Percentiles rank a stretch among this genome's conserved stretches.
These are phyloP conservation scores for Melipona beecheii DNA, from an alignment of 2,888 invertebrate genomes.

Conservation along the genomic window DNA sequence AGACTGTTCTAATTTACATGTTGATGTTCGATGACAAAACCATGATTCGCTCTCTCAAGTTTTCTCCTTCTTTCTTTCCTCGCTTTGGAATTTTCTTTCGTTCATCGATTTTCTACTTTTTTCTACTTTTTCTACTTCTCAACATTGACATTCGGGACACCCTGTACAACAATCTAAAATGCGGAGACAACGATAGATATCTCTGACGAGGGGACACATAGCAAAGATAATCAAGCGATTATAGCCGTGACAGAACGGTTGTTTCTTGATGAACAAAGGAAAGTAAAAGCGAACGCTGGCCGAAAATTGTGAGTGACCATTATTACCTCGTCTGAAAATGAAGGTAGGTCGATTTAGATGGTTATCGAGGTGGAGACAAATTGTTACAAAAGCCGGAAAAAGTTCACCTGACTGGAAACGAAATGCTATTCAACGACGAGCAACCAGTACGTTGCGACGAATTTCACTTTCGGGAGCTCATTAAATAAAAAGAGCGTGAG, in stretches of 20 bases:
- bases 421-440: neutral
- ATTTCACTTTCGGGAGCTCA: too few relatives aligned
- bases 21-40: too few relatives aligned
- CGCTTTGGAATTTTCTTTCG: too few relatives aligned
- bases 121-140: too few relatives aligned
- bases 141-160: too few relatives aligned
- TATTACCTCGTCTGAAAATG: slow-evolving; percentile 6
- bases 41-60: too few relatives aligned
- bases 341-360: slow-evolving; percentile 37
- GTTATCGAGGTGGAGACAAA: slow-evolving; percentile 13
- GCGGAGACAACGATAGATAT: too few relatives aligned
- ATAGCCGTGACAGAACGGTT: neutral
- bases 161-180: too few relatives aligned
- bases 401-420: neutral
- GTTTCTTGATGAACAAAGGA: neutral
- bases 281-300: neutral
- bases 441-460: neutral
- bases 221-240: neutral
- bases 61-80: too few relatives aligned
- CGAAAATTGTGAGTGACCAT: neutral
- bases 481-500: neutral
- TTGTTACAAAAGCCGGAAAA: neutral
- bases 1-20: too few relatives aligned
- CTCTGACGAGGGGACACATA: too few relatives aligned
- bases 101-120: too few relatives aligned